These are phyloP conservation scores for Panagrolaimus sp. DNA, from an alignment of 1,140 invertebrate genomes.

Conservation along the genomic window DNA sequence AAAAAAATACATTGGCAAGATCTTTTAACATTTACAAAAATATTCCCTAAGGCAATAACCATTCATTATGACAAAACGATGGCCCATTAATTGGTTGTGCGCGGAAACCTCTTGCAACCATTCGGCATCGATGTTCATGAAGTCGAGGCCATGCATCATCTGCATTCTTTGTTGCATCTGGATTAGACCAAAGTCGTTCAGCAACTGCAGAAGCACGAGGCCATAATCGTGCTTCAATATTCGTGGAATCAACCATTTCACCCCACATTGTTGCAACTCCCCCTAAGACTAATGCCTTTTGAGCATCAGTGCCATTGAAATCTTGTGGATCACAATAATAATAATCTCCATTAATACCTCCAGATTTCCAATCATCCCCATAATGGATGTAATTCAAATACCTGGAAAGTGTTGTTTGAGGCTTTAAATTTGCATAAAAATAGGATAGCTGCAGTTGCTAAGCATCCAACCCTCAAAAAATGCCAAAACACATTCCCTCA, in stretches of 20 bases:
- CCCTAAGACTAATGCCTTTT: conserved; percentile 65
- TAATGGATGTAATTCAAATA: conserved; percentile 48
- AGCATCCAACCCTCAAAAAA: too few species aligned
- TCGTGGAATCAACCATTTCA: conserved; percentile 54
- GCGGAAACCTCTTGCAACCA: conserved; percentile 11
- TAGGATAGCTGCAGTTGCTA: too few species aligned
- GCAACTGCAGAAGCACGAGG: conserved; percentile 73
- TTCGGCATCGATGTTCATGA: conserved; percentile 15
- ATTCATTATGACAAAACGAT: conserved; percentile 3
- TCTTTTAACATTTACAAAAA: too few species aligned
- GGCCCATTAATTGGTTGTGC: conserved; percentile 8
- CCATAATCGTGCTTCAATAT: conserved; percentile 42
- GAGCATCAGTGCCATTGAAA: conserved; percentile 61
- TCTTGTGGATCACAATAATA: conserved; percentile 72
- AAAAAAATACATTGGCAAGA: too few species aligned
- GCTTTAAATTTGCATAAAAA: neutral
- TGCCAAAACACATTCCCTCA: too few species aligned
- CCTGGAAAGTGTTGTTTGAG: conserved; percentile 62
- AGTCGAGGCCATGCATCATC: neutral
- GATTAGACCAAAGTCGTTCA: conserved; percentile 71
- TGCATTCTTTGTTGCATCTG: neutral
- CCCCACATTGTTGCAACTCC: conserved; percentile 87
- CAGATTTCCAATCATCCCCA: conserved; percentile 31
- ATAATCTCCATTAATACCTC: neutral
- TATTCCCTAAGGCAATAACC: too few species aligned